Evolutionary conservation across 2,113 vertebrate genomes (phyloP).

Genomic region (Bettongia penicillata): DNA sequence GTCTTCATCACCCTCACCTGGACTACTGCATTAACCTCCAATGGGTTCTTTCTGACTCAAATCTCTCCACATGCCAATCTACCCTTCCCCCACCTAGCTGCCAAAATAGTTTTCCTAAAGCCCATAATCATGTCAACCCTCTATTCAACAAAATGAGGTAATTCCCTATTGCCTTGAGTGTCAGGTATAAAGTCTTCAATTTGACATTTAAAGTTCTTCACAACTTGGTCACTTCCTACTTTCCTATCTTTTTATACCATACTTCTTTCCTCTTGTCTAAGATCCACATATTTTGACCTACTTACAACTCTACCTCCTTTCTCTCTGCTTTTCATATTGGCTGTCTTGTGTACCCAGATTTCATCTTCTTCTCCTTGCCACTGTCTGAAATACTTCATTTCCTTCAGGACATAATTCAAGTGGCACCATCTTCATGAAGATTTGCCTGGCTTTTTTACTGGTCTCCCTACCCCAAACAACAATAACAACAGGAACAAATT

Average conservation of each 20-base stretch:
- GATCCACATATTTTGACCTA: background rate
- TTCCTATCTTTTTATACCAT: background rate
- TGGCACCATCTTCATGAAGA: background rate
- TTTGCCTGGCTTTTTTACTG: background rate
- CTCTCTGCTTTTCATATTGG: background rate
- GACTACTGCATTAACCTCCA: background rate
- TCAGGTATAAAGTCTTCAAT: background rate
- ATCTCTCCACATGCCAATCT: background rate
- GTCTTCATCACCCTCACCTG: background rate
- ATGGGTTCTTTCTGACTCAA: background rate
- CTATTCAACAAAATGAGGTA: background rate
- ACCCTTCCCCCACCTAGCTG: background rate
- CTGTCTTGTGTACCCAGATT: background rate
- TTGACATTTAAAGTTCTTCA: background rate
- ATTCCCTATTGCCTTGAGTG: background rate
- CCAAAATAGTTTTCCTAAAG: background rate
- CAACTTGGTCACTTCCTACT: background rate
- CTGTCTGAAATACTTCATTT: background rate
- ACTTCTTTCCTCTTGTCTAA: background rate
- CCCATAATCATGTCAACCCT: background rate
- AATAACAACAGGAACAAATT: background rate
- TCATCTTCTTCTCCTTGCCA: background rate
- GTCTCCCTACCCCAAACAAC: no score
- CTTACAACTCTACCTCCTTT: background rate
- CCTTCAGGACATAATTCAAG: background rate